Conservation (phyloP, 1,140 invertebrate genomes). For the Pogonus chalceus region DNA sequence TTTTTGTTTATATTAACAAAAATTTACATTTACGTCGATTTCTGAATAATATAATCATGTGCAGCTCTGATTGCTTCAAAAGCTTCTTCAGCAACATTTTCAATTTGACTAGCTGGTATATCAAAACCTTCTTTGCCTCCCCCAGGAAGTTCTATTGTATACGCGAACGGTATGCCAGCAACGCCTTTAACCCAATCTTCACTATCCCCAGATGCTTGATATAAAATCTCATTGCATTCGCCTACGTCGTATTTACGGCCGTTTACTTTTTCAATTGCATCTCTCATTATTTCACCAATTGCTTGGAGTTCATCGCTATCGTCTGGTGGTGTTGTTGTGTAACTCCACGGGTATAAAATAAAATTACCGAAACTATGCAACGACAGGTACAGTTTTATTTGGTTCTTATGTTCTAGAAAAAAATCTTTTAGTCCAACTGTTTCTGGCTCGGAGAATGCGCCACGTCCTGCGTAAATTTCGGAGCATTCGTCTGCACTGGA, state of each 20-base stretch:
- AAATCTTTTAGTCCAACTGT: conserved; percentile 42
- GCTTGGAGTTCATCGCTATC: conserved; percentile 36
- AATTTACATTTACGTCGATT: too few relatives aligned
- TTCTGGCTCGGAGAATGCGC: conserved; percentile 63
- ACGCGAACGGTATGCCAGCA: conserved; percentile 50
- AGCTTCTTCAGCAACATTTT: conserved; percentile 52
- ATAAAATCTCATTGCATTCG: conserved; percentile 56
- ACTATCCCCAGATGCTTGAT: conserved; percentile 41
- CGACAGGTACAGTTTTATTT: conserved; percentile 50
- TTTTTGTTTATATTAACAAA: too few relatives aligned
- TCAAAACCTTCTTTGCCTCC: conserved; percentile 51
- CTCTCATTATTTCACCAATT: background rate
- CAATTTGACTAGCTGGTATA: conserved; percentile 52
- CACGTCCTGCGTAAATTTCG: conserved; percentile 55
- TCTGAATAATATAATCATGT: too few relatives aligned
- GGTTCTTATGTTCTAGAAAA: conserved; percentile 32
- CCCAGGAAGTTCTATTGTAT: conserved; percentile 57
- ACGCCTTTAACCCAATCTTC: conserved; percentile 54
- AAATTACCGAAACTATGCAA: conserved; percentile 62
- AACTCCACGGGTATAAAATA: conserved; percentile 62
- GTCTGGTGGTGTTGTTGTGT: conserved; percentile 40
- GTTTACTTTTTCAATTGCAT: conserved; percentile 35
- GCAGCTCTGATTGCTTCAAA: too few relatives aligned
- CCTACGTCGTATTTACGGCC: conserved; percentile 62
- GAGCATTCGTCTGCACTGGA: conserved; percentile 51